Percentiles rank a stretch among this genome's conserved stretches.
Conservation (phyloP, 2,113 vertebrate species). For the Prionailurus bengalensis region DNA sequence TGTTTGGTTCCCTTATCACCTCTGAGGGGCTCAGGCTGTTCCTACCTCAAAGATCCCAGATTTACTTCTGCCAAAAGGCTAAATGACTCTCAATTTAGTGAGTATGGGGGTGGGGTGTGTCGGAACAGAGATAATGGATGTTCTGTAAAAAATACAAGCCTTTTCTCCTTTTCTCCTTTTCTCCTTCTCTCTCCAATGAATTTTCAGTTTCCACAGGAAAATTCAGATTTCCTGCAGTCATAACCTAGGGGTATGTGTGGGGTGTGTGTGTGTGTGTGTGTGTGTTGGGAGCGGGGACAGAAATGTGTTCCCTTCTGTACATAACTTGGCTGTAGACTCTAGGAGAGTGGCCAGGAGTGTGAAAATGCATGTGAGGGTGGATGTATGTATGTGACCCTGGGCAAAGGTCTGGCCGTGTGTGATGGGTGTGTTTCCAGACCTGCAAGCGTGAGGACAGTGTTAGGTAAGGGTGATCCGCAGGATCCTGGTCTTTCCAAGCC, state of each 20-base stretch:
- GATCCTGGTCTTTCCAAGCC: neutral
- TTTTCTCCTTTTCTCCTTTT: neutral
- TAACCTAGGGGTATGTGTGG: neutral
- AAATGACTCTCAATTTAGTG: neutral
- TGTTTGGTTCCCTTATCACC: neutral
- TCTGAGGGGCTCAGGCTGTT: neutral
- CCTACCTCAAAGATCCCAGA: neutral
- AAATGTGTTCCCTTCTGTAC: neutral
- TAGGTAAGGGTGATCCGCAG: neutral
- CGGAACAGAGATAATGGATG: neutral
- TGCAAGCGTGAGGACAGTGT: neutral
- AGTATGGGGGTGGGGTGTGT: neutral
- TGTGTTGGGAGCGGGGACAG: neutral
- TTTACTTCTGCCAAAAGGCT: constrained; percentile 49
- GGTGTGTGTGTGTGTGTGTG: neutral
- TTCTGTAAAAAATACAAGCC: neutral
- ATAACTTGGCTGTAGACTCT: constrained; percentile 40
- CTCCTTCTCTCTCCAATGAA: neutral
- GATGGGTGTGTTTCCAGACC: constrained; percentile 20
- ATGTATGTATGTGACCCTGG: neutral
- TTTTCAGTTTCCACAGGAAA: constrained; percentile 51
- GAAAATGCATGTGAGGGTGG: neutral
- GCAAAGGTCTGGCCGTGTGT: neutral
- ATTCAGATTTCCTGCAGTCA: neutral
- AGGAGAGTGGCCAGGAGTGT: neutral